These are phyloP conservation scores for Uromys caudimaculatus DNA, from an alignment of 2,797 vertebrate genomes.

Conservation along the genomic window DNA sequence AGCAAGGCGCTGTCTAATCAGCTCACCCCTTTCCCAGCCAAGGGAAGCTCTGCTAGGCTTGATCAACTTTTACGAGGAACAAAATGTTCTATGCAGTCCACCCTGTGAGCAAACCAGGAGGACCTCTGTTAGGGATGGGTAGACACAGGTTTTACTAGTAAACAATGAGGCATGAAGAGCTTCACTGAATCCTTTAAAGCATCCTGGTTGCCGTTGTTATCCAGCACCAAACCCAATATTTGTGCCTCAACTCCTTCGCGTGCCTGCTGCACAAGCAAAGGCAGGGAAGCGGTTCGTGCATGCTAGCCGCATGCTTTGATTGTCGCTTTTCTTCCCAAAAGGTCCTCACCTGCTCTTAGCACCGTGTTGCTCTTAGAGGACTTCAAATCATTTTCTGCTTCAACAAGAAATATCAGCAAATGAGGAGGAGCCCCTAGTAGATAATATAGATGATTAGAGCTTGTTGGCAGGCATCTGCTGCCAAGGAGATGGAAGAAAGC, in stretches of 20 bases:
- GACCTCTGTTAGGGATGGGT: background rate
- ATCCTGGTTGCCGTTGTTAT: background rate
- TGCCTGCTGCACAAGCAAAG: background rate
- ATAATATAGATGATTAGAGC: conserved; percentile 57
- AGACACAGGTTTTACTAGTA: background rate
- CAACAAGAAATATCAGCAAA: conserved; percentile 36
- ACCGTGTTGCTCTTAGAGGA: background rate
- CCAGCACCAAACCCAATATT: background rate
- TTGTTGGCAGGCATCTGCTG: conserved; percentile 55
- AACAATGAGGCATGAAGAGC: background rate
- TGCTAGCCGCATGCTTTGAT: background rate
- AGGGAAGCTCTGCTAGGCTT: background rate
- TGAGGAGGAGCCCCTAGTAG: conserved; percentile 5
- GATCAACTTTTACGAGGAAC: background rate
- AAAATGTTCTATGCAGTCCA: background rate
- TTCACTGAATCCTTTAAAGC: background rate
- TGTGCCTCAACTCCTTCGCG: background rate
- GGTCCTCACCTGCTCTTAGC: conserved; percentile 21
- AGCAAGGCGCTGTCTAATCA: background rate
- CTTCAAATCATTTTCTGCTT: conserved; percentile 8
- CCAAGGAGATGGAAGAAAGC: conserved; percentile 66
- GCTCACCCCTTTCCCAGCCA: background rate
- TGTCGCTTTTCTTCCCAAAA: background rate
- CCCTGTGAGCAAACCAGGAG: background rate
- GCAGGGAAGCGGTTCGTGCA: background rate